Evolutionary conservation across 1,140 invertebrate genomes (phyloP), one percentile per base, ranked within the genome.

Genomic region (Papilio polytes): DNA sequence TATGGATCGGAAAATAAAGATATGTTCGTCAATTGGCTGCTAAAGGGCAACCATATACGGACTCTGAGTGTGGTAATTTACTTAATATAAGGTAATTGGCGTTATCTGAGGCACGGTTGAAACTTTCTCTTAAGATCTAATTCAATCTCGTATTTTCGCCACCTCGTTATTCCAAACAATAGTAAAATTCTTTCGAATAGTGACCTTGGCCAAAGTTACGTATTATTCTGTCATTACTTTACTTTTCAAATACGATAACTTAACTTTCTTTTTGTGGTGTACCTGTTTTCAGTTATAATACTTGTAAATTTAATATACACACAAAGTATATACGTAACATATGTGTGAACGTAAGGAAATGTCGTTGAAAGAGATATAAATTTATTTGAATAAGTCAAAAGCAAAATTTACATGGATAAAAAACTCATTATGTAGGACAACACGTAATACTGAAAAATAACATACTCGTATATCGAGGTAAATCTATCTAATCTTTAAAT

Each of bases 191-290:
- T 70, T 70, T 70, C 26, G 12, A 31, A 70, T 63, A 63, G 22
- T 63, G 59, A 70, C 26, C 12, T 70, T 31, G 26, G 20, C n/a
- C 1, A 63, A 22, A 63, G 59, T 63, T 63, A 63, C 59, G 22
- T 63, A 15, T 63, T 13, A 63, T 15, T 26, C 59, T 0, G 59
- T 63, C 59, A 63, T 63, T 63, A 63, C n/a, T 74, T 80, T 81
- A 53, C 70, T 13, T 81, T 70, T 79, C 22, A 13, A 26, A 15
- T 15, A 70, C 26, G 63, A 7, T 3, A 31, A 70, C 22, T 31
- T 36, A 70, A 36, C 63, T 70, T 70, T 70, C 63, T 70, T 70
- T 36, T 13, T 63, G 22, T 70, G 63, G 6, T 70, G 22, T 31
- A 12, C 31, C 36, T 70, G 63, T 31, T 31, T 66, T 70, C 18